Evolutionary conservation across 2,113 vertebrate genomes (phyloP).

Genomic region (Carettochelys insculpta): DNA sequence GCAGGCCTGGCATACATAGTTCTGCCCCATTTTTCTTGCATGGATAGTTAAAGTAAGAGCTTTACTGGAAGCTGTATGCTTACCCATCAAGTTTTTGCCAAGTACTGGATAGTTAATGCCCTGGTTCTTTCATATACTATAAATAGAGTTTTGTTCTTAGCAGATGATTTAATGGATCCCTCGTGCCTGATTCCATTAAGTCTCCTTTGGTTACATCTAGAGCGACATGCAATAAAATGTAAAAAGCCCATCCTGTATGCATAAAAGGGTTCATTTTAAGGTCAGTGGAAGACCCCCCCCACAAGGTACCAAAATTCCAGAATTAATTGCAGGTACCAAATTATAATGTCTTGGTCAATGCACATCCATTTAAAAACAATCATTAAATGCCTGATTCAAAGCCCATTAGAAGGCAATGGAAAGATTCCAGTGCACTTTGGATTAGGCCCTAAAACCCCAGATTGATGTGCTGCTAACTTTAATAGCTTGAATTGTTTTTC

Average conservation of each 20-base stretch:
- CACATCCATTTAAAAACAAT: not conserved
- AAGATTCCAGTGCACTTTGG: not conserved
- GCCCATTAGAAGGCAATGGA: not conserved
- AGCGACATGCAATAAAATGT: not conserved
- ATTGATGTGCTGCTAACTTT: not conserved
- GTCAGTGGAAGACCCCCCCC: not conserved
- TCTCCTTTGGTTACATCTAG: constrained; percentile 31
- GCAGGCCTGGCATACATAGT: not conserved
- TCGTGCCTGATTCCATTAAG: not conserved
- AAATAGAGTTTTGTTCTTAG: constrained; percentile 15
- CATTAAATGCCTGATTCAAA: constrained; percentile 2
- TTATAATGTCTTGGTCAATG: not conserved
- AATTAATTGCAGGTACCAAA: not conserved
- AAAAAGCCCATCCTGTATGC: constrained; percentile 34
- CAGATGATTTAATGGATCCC: constrained; percentile 31
- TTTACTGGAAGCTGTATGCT: not conserved
- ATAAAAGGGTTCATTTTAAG: not conserved
- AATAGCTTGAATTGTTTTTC: not conserved
- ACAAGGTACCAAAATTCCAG: not conserved
- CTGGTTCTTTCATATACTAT: constrained; percentile 3
- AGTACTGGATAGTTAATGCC: constrained; percentile 12
- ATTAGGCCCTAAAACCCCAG: not conserved
- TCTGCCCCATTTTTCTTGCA: not conserved
- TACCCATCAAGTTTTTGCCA: not conserved
- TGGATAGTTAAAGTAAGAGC: not conserved